Conservation (phyloP, 2,888 invertebrate genomes). For the Augiades crinisus region DNA sequence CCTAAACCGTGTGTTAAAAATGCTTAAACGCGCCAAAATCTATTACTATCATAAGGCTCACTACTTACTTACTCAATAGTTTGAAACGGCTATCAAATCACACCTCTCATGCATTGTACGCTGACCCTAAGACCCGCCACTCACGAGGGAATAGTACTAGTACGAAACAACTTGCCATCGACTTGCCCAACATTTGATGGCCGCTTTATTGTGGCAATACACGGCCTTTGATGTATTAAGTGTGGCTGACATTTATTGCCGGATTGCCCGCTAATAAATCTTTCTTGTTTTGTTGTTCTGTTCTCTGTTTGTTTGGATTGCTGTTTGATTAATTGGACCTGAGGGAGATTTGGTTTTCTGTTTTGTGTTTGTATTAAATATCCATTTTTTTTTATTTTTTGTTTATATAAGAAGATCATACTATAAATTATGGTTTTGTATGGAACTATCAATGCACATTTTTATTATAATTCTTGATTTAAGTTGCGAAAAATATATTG, state of each 20-base stretch:
- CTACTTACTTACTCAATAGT: too few relatives aligned
- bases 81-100: too few relatives aligned
- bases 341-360: neutral
- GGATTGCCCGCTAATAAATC: conserved; percentile 24
- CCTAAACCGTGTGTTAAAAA: too few relatives aligned
- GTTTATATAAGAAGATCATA: too few relatives aligned
- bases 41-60: too few relatives aligned
- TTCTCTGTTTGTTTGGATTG: conserved; percentile 18
- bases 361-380: neutral
- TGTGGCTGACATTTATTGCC: conserved; percentile 23
- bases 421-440: too few relatives aligned
- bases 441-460: too few relatives aligned
- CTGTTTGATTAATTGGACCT: conserved; percentile 20
- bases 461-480: too few relatives aligned
- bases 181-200: conserved; percentile 34
- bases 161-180: conserved; percentile 33
- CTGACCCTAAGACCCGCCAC: conserved; percentile 2
- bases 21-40: too few relatives aligned
- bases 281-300: conserved; percentile 20
- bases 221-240: conserved; percentile 28
- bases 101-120: neutral
- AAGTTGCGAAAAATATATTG: too few relatives aligned
- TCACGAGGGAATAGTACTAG: conserved; percentile 33
- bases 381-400: neutral
- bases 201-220: conserved; percentile 30